Evolutionary conservation across 1,140 invertebrate species (phyloP).

Genomic region (Drosophila mayri): DNA sequence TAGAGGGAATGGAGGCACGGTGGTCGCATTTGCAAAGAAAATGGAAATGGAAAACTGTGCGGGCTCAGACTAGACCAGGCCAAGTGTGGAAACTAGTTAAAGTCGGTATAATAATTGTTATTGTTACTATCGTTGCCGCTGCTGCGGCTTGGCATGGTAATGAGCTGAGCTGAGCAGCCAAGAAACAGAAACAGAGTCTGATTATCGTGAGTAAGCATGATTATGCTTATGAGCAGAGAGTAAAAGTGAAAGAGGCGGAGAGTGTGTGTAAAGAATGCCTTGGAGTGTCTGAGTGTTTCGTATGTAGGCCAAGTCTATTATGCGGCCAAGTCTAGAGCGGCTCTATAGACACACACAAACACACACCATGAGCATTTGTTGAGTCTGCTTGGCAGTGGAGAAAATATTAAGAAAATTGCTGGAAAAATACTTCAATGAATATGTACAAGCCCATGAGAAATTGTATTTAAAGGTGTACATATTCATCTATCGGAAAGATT

Average conservation of each 20-base stretch:
- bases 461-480: constrained; percentile 27
- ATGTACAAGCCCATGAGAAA: constrained; percentile 29
- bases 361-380: constrained; percentile 2
- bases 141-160: constrained; percentile 66
- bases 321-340: constrained; percentile 52
- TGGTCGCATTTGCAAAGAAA: constrained; percentile 81
- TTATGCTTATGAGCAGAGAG: constrained; percentile 79
- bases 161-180: constrained; percentile 59
- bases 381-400: constrained; percentile 30
- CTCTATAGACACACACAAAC: constrained; percentile 11
- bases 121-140: constrained; percentile 58
- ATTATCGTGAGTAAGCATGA: constrained; percentile 81
- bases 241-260: constrained; percentile 66
- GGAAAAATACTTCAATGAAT: constrained; percentile 27
- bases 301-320: constrained; percentile 78
- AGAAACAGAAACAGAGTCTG: constrained; percentile 62
- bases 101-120: constrained; percentile 79
- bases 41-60: constrained; percentile 80
- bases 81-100: constrained; percentile 83
- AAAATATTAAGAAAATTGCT: constrained; percentile 46
- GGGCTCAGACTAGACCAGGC: constrained; percentile 76
- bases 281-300: constrained; percentile 56
- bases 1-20: constrained; percentile 9
- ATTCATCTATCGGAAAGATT: constrained; percentile 31
- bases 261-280: constrained; percentile 57